Evolutionary conservation across 2,888 invertebrate species (phyloP).

Genomic region (Caenorhabditis japonica): DNA sequence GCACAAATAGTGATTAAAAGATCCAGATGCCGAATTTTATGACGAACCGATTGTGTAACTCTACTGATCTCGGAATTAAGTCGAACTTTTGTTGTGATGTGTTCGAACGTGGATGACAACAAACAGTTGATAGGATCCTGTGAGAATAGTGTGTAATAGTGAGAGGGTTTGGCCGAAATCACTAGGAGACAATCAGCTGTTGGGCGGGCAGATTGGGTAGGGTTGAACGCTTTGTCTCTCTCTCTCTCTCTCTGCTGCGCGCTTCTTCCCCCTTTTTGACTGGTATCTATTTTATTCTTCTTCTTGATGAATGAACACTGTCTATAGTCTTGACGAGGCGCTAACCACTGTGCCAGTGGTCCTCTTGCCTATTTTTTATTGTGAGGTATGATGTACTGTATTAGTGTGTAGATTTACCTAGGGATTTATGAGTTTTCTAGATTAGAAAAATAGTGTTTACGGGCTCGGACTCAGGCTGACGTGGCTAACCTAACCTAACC

Average conservation of each 20-base stretch:
- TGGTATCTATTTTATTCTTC: neutral
- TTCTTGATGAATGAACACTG: conserved; percentile 11
- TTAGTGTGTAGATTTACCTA: neutral
- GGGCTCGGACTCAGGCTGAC: no score
- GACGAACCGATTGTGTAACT: no score
- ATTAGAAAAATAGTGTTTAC: no score
- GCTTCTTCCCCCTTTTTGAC: neutral
- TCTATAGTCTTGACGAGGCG: conserved; percentile 23
- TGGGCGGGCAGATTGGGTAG: neutral
- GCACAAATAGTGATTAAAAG: no score
- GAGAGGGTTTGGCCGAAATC: no score
- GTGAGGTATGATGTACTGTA: conserved; percentile 44
- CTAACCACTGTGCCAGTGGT: conserved; percentile 42
- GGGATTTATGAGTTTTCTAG: neutral
- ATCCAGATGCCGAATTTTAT: no score
- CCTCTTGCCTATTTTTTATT: conserved; percentile 55
- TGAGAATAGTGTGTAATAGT: conserved; percentile 5
- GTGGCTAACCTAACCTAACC: no score
- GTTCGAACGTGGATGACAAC: neutral
- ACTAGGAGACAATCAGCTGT: conserved; percentile 23
- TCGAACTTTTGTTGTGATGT: conserved; percentile 1
- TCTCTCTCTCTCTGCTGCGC: neutral
- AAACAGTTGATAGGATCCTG: conserved; percentile 7
- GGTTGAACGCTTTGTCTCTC: neutral
- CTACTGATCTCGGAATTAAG: neutral